These are phyloP conservation scores for Epizoanthus ramosus DNA, from an alignment of 92 coral and sea anemone genomes.

Conservation along the genomic window DNA sequence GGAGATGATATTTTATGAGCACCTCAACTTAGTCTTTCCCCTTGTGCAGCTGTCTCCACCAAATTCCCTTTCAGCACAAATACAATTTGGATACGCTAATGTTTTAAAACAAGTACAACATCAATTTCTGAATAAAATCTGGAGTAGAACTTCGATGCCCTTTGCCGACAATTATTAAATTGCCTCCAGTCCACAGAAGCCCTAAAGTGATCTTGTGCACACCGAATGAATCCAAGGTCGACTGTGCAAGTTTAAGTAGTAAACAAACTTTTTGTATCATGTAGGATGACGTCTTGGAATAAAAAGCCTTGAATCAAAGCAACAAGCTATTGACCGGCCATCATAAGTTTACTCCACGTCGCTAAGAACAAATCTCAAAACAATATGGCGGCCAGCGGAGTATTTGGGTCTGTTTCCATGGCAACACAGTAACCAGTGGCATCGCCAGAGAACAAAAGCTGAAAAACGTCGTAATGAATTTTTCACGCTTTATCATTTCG, in stretches of 20 bases:
- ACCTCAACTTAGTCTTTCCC: too few relatives aligned
- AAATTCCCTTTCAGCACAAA: too few relatives aligned
- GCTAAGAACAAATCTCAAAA: slow-evolving; percentile 38
- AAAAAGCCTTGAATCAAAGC: not conserved
- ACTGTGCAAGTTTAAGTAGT: not conserved
- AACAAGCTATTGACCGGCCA: not conserved
- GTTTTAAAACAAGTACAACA: too few relatives aligned
- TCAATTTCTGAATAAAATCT: too few relatives aligned
- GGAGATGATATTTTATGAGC: not conserved
- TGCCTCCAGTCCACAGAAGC: not conserved
- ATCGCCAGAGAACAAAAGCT: slow-evolving; percentile 9
- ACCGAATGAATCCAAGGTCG: not conserved
- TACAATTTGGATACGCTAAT: too few relatives aligned
- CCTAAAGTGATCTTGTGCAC: not conserved
- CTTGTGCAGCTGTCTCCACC: too few relatives aligned
- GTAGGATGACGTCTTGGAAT: slow-evolving; percentile 4
- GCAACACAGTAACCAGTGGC: slow-evolving; percentile 12
- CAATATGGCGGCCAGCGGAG: slow-evolving; percentile 35
- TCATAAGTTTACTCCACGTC: slow-evolving; percentile 20
- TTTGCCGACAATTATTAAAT: not conserved
- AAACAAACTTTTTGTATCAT: not conserved
- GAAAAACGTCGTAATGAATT: slow-evolving; percentile 7
- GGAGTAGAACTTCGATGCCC: not conserved
- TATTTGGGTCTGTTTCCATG: slow-evolving; percentile 31
- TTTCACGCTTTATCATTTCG: not conserved